Evolutionary conservation across 2,113 vertebrate genomes (phyloP), one percentile per base, ranked within the genome.

Genomic region (Seriola quinqueradiata): DNA sequence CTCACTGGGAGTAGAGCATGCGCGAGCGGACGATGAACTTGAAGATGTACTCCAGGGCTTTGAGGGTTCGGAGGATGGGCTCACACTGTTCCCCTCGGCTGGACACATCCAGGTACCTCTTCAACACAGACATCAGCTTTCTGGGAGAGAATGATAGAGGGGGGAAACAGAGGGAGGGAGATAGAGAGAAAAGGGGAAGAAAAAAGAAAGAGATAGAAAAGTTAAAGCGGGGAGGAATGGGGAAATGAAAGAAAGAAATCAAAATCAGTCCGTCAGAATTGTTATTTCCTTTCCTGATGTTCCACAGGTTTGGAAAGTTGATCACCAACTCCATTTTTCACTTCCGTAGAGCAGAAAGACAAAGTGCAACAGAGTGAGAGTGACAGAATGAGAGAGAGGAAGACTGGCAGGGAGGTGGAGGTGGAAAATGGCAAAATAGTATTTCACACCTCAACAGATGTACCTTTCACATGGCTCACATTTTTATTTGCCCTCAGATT

Each of bases 21-120:
- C 98, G 96, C 6, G 98, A 99, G 79, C 98, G 96, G 70, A 99
- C 97, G 71, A 99, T 99, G 95, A 99, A 99, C 93, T 99, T 99
- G 95, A 99, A 99, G 89, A 99, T 97, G 85, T 99, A 99, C 91
- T 99, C 98, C 38, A 99, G 94, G 55, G 97, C 97, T 94, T 99
- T 99, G 79, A 99, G 95, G 1, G 98, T 99, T 59, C 98, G 96
- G 10, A 99, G 88, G 85, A 99, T 98, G 0, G 97, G 96, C 78
- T 99, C 98, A 2, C 98, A 99, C 55, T 97, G 96, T 92, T 99
- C 97, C 40, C 98, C 98, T 82, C 96, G 94, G 87, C 97, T 97
- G 70, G 97, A 98, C 61, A 95, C 97, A 65, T 99, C 98, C 92
- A 99, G 95, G 82, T 99, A 99, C 7, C 89, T 96, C 95, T 98